phyloP scores from a whole-genome alignment of 1,140 invertebrate genomes.

The Phthorimaea operculella region DNA sequence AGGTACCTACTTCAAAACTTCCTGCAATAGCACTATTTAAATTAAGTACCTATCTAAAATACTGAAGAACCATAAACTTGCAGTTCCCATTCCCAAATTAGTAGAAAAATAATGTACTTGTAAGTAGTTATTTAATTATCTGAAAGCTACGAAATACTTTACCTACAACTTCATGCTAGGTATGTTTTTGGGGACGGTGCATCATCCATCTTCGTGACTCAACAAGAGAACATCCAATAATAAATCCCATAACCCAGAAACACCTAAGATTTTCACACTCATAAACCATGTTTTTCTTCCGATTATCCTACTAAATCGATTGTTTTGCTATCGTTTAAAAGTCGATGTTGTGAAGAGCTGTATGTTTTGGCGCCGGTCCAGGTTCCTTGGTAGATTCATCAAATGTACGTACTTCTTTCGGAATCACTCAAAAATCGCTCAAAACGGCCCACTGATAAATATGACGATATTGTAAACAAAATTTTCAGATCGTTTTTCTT shows the following conservation, averaged over 20 bases:
- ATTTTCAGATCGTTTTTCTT: conserved; percentile 17
- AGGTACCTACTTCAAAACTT: no score
- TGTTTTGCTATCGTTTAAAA: conserved; percentile 36
- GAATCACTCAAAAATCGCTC: conserved; percentile 50
- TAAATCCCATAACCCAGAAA: neutral
- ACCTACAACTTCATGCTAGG: no score
- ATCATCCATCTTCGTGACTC: no score
- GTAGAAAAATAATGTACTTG: no score
- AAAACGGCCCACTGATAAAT: conserved; percentile 40
- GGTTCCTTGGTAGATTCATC: conserved; percentile 32
- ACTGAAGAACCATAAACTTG: no score
- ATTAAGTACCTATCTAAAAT: no score
- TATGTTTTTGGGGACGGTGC: no score
- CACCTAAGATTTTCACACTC: neutral
- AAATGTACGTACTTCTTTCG: conserved; percentile 13
- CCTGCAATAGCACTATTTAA: no score
- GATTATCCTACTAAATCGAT: conserved; percentile 15
- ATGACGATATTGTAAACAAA: conserved; percentile 43
- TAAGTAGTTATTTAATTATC: no score
- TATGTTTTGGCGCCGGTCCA: conserved; percentile 21
- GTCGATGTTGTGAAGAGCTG: conserved; percentile 25
- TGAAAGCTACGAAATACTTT: no score
- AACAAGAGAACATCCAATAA: neutral
- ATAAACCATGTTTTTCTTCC: neutral
- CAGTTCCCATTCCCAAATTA: no score